These are phyloP conservation scores for Drosophila guanche DNA, from an alignment of 1,140 invertebrate species.

Conservation along the genomic window DNA sequence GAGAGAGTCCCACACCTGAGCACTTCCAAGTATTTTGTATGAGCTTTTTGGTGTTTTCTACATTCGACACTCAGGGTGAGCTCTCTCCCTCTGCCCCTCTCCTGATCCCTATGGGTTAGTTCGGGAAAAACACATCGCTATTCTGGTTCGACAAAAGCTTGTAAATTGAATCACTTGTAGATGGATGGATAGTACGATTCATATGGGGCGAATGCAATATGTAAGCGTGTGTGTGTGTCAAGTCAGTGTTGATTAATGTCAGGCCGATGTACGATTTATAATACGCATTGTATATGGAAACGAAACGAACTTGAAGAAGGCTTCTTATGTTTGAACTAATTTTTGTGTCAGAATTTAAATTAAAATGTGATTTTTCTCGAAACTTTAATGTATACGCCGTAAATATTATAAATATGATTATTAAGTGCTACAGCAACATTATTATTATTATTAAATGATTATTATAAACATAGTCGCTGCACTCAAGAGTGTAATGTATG, in stretches of 20 bases:
- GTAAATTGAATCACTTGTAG: conserved; percentile 55
- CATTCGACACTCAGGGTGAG: conserved; percentile 6
- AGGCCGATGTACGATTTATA: conserved; percentile 20
- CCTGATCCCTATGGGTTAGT: too few relatives aligned
- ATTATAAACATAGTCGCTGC: conserved; percentile 38
- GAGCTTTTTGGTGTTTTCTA: conserved; percentile 34
- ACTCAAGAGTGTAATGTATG: conserved; percentile 59
- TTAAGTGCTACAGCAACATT: conserved; percentile 64
- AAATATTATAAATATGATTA: conserved; percentile 80
- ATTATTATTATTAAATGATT: conserved; percentile 68
- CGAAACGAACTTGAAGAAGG: conserved; percentile 27
- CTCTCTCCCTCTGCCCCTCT: neutral
- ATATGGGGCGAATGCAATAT: conserved; percentile 26
- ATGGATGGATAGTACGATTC: conserved; percentile 8
- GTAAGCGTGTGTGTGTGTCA: conserved; percentile 18
- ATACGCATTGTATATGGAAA: conserved; percentile 42
- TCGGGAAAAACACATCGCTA: too few relatives aligned
- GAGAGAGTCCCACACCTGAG: conserved; percentile 12
- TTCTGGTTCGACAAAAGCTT: conserved; percentile 35
- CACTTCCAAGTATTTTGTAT: conserved; percentile 43
- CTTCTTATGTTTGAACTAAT: conserved; percentile 71
- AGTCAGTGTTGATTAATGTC: conserved; percentile 56
- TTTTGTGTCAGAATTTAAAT: conserved; percentile 79
- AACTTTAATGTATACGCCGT: conserved; percentile 81
- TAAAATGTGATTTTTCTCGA: conserved; percentile 82